These are phyloP conservation scores for Rhabdomys pumilio DNA, from an alignment of 2,797 vertebrate species.

Conservation along the genomic window DNA sequence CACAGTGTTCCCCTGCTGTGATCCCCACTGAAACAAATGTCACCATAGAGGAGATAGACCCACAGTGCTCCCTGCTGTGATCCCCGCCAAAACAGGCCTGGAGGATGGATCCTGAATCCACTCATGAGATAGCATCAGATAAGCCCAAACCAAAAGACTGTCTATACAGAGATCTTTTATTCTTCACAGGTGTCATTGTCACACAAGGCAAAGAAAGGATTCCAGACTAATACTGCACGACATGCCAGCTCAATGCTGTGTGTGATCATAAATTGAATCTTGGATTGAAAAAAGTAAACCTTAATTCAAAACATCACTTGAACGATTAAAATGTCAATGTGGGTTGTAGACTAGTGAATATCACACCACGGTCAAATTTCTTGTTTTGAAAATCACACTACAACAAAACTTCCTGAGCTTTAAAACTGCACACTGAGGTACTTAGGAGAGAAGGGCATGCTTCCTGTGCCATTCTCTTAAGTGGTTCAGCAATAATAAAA, in stretches of 20 bases:
- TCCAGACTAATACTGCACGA: not conserved
- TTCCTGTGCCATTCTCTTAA: not conserved
- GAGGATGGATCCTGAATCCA: not conserved
- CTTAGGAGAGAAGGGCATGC: not conserved
- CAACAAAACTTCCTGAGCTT: constrained; percentile 29
- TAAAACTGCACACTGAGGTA: not conserved
- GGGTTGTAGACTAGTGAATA: not conserved
- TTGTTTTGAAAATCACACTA: not conserved
- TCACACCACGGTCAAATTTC: not conserved
- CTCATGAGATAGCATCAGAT: not conserved
- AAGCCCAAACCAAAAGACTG: not conserved
- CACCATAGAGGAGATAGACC: not conserved
- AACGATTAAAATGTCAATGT: not conserved
- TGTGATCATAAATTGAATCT: not conserved
- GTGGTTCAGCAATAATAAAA: not conserved
- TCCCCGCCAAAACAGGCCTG: not conserved
- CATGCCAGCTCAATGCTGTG: not conserved
- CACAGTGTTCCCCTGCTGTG: not conserved
- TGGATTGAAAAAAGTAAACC: not conserved
- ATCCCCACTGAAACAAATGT: not conserved
- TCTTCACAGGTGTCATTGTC: constrained; percentile 28
- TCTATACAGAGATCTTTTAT: not conserved
- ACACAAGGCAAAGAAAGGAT: constrained; percentile 16
- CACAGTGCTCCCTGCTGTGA: not conserved
- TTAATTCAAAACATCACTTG: not conserved